Evolutionary conservation across 2,888 invertebrate species (phyloP), one percentile per base, ranked within the genome.

Genomic region (Phrixothrix hirtus): DNA sequence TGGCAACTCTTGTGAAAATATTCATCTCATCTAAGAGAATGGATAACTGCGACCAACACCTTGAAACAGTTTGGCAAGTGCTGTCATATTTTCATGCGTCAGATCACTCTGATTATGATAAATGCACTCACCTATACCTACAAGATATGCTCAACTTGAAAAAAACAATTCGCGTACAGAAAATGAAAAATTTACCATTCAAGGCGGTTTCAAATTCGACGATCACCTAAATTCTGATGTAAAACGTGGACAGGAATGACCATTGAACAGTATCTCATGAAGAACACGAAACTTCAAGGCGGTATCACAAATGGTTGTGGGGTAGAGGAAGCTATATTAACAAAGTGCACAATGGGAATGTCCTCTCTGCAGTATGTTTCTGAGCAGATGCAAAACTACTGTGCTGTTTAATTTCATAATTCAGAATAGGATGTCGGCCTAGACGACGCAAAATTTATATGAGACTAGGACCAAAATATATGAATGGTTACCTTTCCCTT

Each of bases 61-160:
- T 70, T 12, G 16, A 61, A 10, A 55, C 53, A 37, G 43, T 69
- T 2, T 35, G 59, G 45, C 51, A 48, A 50, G 71, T 72, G 65
- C 15, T 73, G 21, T 71, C 72, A 5, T 66, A 57, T 59, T 73
- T 73, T 57, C n/a, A n/a, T n/a, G n/a, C n/a, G n/a, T n/a, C n/a
- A n/a, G 41, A 41, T 2, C 41, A 41, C 17, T 41, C 25, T 2
- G 5, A 9, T 32, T 47, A 51, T 17, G 50, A 53, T 64, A 55
- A 48, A 59, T 43, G 59, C 54, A 10, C 56, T 57, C 39, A 45
- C 63, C 55, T 67, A 29, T 30, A 46, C 12, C 12, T 38, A 11
- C 46, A 46, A 38, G 38, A 42, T 21, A 42, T 32, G 43, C 32
- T 31, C 9, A 10, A 17, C 3, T 32, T 42, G 13, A 15, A 14